A percentile compares a stretch with the other conserved stretches of the same genome.
Conservation (phyloP, 2,888 invertebrate genomes). For the Epicampocera succincta region DNA sequence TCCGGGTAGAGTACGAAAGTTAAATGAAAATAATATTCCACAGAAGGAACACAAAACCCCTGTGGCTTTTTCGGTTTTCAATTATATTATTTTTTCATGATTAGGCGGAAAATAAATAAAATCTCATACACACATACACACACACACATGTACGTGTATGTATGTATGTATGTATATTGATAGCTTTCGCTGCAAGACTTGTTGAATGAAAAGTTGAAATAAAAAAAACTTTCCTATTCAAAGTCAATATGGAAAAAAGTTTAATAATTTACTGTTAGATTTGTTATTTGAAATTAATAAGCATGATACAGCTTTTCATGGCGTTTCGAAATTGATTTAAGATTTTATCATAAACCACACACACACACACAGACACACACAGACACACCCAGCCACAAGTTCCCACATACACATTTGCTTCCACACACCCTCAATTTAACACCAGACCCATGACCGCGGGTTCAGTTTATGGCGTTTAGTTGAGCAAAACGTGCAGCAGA, state of each 20-base stretch:
- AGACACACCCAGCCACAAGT: not conserved
- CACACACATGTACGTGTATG: no score
- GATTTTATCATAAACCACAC: slow-evolving; percentile 61
- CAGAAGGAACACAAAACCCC: slow-evolving; percentile 35
- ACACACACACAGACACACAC: slow-evolving; percentile 7
- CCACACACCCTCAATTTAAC: slow-evolving; percentile 30
- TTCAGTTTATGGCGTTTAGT: slow-evolving; percentile 9
- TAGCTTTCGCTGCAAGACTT: slow-evolving; percentile 32
- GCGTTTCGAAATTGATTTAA: slow-evolving; percentile 58
- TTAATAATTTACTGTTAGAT: slow-evolving; percentile 24
- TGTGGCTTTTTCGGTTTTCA: slow-evolving; percentile 27
- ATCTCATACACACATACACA: not conserved
- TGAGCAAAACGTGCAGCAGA: not conserved
- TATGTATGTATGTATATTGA: not conserved
- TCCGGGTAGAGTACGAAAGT: slow-evolving; percentile 50
- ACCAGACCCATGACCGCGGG: slow-evolving; percentile 17
- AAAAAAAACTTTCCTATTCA: slow-evolving; percentile 30
- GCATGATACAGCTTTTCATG: slow-evolving; percentile 58
- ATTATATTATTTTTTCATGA: not conserved
- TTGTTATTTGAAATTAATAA: slow-evolving; percentile 60
- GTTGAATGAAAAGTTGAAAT: slow-evolving; percentile 39
- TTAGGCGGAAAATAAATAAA: not conserved
- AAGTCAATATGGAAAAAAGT: slow-evolving; percentile 12
- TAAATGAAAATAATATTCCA: slow-evolving; percentile 40
- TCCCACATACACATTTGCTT: no score